These are phyloP conservation scores for Petaurus breviceps DNA, from an alignment of 2,113 vertebrate species.

Conservation along the genomic window DNA sequence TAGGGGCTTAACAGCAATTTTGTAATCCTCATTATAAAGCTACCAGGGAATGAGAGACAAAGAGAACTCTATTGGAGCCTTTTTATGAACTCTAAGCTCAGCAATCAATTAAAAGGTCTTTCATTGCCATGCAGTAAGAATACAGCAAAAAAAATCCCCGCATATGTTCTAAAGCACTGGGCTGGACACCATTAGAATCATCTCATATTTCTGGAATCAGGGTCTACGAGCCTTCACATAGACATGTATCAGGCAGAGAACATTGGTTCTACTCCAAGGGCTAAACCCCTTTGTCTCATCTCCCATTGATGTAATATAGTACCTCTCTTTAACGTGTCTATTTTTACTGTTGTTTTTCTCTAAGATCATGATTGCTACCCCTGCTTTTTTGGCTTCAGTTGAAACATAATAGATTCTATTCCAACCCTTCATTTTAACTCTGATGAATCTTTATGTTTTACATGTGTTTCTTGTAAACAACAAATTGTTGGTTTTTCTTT, in stretches of 20 bases:
- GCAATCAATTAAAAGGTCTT: neutral
- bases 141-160: neutral
- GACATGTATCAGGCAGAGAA: neutral
- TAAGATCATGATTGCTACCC: neutral
- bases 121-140: neutral
- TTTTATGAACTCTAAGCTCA: neutral
- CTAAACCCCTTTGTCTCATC: neutral
- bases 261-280: neutral
- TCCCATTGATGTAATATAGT: neutral
- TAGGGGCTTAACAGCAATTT: neutral
- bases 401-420: neutral
- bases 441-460: neutral
- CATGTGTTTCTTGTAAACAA: slow-evolving; percentile 2
- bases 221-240: neutral
- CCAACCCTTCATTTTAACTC: neutral
- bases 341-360: neutral
- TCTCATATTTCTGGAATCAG: neutral
- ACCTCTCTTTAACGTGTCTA: neutral
- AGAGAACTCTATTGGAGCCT: neutral
- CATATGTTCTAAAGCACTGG: neutral
- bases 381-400: neutral
- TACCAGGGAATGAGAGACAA: neutral
- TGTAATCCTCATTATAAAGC: neutral
- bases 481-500: neutral
- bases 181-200: neutral